Conservation (phyloP, 2,888 invertebrate species). For the Rhingia campestris region DNA sequence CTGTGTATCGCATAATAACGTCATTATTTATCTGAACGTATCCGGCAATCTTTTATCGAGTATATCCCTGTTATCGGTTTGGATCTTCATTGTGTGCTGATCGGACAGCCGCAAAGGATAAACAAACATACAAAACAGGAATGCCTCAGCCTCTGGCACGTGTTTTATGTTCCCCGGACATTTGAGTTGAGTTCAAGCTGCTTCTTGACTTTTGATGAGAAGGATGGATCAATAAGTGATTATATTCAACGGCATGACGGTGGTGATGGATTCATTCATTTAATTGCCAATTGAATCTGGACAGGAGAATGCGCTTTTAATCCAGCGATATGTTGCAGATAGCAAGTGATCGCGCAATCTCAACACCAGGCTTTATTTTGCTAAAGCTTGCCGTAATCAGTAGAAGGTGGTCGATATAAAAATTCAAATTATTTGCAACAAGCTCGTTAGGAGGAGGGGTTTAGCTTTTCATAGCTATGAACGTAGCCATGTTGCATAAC, state of each 20-base stretch:
- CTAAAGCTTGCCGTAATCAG: no score
- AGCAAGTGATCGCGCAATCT: no score
- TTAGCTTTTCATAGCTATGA: no score
- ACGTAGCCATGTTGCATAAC: no score
- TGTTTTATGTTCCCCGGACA: slow-evolving; percentile 44
- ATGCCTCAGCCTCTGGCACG: slow-evolving; percentile 17
- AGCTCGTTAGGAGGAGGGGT: no score
- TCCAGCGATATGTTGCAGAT: no score
- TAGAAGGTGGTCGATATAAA: no score
- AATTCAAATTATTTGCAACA: no score
- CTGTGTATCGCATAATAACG: slow-evolving; percentile 67
- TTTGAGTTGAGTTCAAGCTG: slow-evolving; percentile 11
- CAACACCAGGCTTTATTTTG: no score
- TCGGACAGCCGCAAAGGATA: slow-evolving; percentile 15
- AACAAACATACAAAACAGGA: slow-evolving; percentile 8
- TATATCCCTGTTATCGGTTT: slow-evolving; percentile 61
- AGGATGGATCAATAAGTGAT: slow-evolving; percentile 3
- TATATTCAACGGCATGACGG: slow-evolving; percentile 20
- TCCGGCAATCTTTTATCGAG: slow-evolving; percentile 71
- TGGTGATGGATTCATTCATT: slow-evolving; percentile 35
- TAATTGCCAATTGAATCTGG: slow-evolving; percentile 1
- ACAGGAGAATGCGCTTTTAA: no score
- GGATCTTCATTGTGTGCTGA: slow-evolving; percentile 67
- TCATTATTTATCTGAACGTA: slow-evolving; percentile 70
- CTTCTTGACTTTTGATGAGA: neutral